Evolutionary conservation across 2,797 vertebrate species (phyloP), one percentile per base, ranked within the genome.

Genomic region (Pteronotus mesoamericanus): DNA sequence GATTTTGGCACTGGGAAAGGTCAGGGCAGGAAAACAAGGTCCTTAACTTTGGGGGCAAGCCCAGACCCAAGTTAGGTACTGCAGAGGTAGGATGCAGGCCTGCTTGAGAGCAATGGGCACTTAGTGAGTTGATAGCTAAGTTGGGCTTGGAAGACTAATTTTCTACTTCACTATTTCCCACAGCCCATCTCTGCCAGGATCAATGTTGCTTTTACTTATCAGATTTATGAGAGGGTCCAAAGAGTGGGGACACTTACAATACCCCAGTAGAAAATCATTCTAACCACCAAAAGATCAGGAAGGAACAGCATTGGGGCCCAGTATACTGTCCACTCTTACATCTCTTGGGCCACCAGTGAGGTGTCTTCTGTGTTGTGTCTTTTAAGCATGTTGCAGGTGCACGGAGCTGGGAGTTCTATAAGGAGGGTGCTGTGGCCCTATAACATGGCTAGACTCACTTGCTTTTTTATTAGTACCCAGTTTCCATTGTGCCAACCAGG

Each of bases 1-100:
- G 21, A 72, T 93, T 91, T 91, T 96, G 59, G 75, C 10, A 15
- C 24, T 21, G 4, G 77, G 21, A 39, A 92, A 68, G 8, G 15
- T 57, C 48, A 90, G 51, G 18, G 10, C 37, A 92, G 72, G 77
- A 72, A 88, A 75, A 9, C 24, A 34, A 68, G 24, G 77, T 16
- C 5, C 0, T 66, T 46, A 34, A 46, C 32, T 34, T 64, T 57
- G 2, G 34, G 34, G 51, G 16, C 21, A 2, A 66, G 21, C 19
- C 0, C 2, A 59, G 26, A 53, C 6, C 18, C 10, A 66, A 19
- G n/a, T 18, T 16, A 3, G 19, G 5, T 2, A 18, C 18, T 71
- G 18, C 9, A 42, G 42, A 46, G 2, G 16, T n/a, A 12, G 64
- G 8, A 48, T 1, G 8, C 4, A 72, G 22, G n/a, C 34, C 69